phyloP scores from a whole-genome alignment of 92 coral and sea anemone genomes.

The Palythoa grandiflora region DNA sequence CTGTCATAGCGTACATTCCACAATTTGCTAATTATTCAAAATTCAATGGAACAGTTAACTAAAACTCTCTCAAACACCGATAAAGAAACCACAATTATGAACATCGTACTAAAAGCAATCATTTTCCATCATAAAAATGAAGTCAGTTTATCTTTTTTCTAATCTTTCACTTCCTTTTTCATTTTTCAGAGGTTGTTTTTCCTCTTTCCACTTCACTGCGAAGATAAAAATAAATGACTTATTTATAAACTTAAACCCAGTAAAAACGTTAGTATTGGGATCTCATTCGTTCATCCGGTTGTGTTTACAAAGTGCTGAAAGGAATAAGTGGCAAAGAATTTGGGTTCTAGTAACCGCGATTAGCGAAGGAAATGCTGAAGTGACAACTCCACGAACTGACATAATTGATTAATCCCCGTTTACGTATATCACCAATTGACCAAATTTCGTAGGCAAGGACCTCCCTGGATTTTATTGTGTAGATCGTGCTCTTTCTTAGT shows the following conservation, averaged over 20 bases:
- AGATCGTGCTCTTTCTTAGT: not conserved
- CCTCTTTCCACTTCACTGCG: not conserved
- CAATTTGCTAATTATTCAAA: not conserved
- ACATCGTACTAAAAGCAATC: not conserved
- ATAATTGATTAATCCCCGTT: slow-evolving; percentile 19
- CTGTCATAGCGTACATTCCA: slow-evolving; percentile 25
- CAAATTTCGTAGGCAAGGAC: slow-evolving; percentile 15
- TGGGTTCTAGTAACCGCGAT: slow-evolving; percentile 42
- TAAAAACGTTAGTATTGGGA: slow-evolving; percentile 47
- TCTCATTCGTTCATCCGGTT: slow-evolving; percentile 66
- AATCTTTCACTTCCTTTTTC: slow-evolving; percentile 28
- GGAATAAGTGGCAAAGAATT: slow-evolving; percentile 64
- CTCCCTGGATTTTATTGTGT: slow-evolving; percentile 40
- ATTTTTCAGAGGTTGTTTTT: not conserved
- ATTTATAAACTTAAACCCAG: slow-evolving; percentile 17
- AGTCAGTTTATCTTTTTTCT: slow-evolving; percentile 30
- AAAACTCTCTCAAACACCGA: not conserved
- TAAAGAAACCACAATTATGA: not conserved
- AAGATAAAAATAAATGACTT: not conserved
- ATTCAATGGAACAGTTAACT: not conserved
- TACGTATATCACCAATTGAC: slow-evolving; percentile 32
- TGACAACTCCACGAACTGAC: slow-evolving; percentile 52
- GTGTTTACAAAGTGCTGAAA: slow-evolving; percentile 70
- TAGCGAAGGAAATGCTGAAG: slow-evolving; percentile 44
- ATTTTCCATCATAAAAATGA: slow-evolving; percentile 16